Conservation (phyloP, 2,888 invertebrate species). For the Heliothis peltigera region DNA sequence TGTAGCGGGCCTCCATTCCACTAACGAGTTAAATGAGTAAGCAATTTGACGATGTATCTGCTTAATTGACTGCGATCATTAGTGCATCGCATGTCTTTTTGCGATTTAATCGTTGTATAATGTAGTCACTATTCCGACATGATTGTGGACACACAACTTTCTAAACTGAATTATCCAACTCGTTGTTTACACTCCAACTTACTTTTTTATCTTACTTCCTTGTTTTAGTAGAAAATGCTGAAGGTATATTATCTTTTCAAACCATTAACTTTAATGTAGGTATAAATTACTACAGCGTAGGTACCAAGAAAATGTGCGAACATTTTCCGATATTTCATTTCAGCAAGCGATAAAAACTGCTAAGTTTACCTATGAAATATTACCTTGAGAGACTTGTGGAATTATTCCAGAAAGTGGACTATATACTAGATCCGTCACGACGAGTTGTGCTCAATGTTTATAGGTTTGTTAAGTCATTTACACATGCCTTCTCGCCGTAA, state of each 20-base stretch:
- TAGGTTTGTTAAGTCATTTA: not conserved
- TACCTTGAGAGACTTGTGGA: constrained; percentile 13
- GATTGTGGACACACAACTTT: constrained; percentile 5
- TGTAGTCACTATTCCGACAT: constrained; percentile 6
- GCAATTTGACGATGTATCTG: constrained; percentile 54
- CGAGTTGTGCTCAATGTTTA: constrained; percentile 27
- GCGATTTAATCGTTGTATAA: constrained; percentile 16
- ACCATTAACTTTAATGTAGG: constrained; percentile 32
- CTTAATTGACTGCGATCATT: constrained; percentile 49
- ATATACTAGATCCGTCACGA: constrained; percentile 7
- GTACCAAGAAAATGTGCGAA: constrained; percentile 31
- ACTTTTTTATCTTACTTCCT: no score
- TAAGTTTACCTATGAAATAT: constrained; percentile 40
- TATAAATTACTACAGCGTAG: constrained; percentile 34
- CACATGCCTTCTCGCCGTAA: no score
- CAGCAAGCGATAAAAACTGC: constrained; percentile 22
- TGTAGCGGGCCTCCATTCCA: constrained; percentile 39
- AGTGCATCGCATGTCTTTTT: constrained; percentile 42
- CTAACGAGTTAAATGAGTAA: constrained; percentile 59
- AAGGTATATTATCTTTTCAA: constrained; percentile 14
- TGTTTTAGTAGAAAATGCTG: constrained; percentile 3
- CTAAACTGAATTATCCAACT: constrained; percentile 15
- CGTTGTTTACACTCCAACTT: constrained; percentile 10
- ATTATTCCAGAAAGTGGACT: constrained; percentile 18
- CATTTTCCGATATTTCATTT: constrained; percentile 44